Evolutionary conservation across 2,888 invertebrate genomes (phyloP), one percentile per base, ranked within the genome.

Genomic region (Morpho deidamia): DNA sequence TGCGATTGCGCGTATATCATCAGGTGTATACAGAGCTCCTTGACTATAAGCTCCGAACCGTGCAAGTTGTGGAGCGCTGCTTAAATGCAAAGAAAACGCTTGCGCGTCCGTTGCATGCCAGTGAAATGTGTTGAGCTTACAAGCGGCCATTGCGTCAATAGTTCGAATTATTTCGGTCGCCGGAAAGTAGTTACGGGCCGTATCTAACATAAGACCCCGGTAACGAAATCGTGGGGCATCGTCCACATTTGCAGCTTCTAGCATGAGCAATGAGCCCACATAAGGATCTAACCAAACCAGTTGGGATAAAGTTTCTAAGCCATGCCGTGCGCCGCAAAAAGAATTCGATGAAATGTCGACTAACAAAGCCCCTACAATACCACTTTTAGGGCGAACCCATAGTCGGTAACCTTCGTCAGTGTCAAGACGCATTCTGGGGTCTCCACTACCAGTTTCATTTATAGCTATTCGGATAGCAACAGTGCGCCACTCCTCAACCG

Each of bases 41-140:
- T 94, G 93, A 10, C 95, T 93, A 69, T 95, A 95, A 0, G 97
- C 95, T 14, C 97, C 98, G 72, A 93, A 93, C 46, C 92, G 88
- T 0, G 94, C 92, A 72, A 96, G 81, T 71, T 95, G 92, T 0
- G 96, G 95, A 57, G 93, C 92, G 59, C 91, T 90, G 11, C 94
- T 92, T 52, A 95, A 92, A 58, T 94, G 92, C 71, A 96, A 93
- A 0, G 98, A 97, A 84, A 97, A 97, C 58, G 96, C 95, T 76
- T 97, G 96, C 4, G 96, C 95, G 76, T 98, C 97, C 1, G 94
- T 94, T 23, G 95, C 90, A 68, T 95, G 95, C 97, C 97, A 97
- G 74, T 98, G 98, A 71, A 98, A 94, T 0, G 96, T 95, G 79
- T 98, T 98, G 49, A 98, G 82, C 83, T 98, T 98, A 59, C 94